Base-by-base conservation (phyloP, 2,888 invertebrate genomes). In the Boloria euphrosyne region DNA sequence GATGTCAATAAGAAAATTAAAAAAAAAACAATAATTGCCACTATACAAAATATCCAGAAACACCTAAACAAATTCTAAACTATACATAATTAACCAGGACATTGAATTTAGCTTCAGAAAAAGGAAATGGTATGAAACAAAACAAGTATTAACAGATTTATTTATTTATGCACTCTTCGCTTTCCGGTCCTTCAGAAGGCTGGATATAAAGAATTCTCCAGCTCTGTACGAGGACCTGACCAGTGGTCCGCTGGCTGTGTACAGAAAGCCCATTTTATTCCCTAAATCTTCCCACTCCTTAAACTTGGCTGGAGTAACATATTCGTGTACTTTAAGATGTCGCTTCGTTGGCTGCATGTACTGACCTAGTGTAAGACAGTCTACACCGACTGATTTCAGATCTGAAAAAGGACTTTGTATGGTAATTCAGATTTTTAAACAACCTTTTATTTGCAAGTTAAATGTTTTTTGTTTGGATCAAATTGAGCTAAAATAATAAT, bases 261-360 rank as follows among this genome's bases (percentile, higher is more conserved):
- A 99, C 0, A 97, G 90, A 90, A 99, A 99, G 13, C 99, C 99
- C 72, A 99, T 86, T 74, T 96, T 93, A 63, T 94, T 93, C 0
- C 99, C 99, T 6, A 95, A 88, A 22, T 92, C 86, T 84, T 98
- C 96, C 98, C 98, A 99, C 63, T 95, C 90, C 78, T 96, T 93
- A 84, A 97, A 99, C 87, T 98, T 98, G 70, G 96, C 96, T 0
- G 99, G 99, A 0, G 98, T 98, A 0, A 99, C 97, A 90, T 99
- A 99, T 85, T 99, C 99, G 52, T 95, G 95, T 0, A 98, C 96
- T 91, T 97, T 97, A 31, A 99, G 92, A 85, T 99, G 99, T 10
- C 96, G 94, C 80, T 98, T 99, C 0, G 99, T 99, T 0, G 99
- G 99, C 85, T 99, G 99, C 99, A 99, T 99, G 88, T 99, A 99